A percentile compares a stretch with the other conserved stretches of the same genome.
These are phyloP conservation scores for Caenorhabditis japonica DNA, from an alignment of 2,888 invertebrate species.

Conservation along the genomic window DNA sequence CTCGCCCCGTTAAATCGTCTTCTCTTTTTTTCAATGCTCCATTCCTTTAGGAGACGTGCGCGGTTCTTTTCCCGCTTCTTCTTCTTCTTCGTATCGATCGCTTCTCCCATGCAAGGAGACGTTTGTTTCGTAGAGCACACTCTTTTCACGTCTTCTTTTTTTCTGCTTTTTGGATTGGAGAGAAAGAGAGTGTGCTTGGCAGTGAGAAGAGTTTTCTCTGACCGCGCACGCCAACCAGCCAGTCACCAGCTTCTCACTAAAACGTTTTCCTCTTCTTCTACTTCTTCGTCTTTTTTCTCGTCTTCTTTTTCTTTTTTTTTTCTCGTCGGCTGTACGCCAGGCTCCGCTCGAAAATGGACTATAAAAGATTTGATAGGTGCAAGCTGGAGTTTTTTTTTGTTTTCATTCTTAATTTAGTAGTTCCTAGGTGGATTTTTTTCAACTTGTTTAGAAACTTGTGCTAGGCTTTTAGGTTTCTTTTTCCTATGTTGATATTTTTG, in stretches of 20 bases:
- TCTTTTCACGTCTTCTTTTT: too few relatives aligned
- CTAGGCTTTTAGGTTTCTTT: too few relatives aligned
- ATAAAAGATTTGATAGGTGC: slow-evolving; percentile 49
- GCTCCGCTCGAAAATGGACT: slow-evolving; percentile 23
- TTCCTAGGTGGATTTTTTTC: too few relatives aligned
- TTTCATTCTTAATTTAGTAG: slow-evolving; percentile 3
- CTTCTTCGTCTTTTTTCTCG: slow-evolving; percentile 2
- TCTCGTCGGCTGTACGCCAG: slow-evolving; percentile 13
- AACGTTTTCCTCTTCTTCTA: slow-evolving; percentile 29
- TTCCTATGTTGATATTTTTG: too few relatives aligned
- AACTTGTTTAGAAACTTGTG: too few relatives aligned
- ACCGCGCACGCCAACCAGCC: slow-evolving; percentile 28
- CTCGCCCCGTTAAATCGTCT: slow-evolving; percentile 41
- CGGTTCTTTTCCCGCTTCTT: slow-evolving; percentile 12
- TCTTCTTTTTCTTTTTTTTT: slow-evolving; percentile 4
- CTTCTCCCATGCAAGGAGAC: too few relatives aligned
- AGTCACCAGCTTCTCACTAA: slow-evolving; percentile 40
- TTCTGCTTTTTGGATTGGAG: slow-evolving; percentile 25
- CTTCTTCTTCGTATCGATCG: slow-evolving; percentile 22
- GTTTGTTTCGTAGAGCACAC: too few relatives aligned
- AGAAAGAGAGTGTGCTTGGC: slow-evolving; percentile 34
- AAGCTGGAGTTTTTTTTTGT: slow-evolving; percentile 29
- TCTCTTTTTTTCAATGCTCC: slow-evolving; percentile 34
- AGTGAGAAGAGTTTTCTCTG: slow-evolving; percentile 41
- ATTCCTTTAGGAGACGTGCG: slow-evolving; percentile 44